A percentile compares a stretch with the other conserved stretches of the same genome.
Evolutionary conservation across 2,113 vertebrate species (phyloP).

Genomic region (Peromyscus californicus): DNA sequence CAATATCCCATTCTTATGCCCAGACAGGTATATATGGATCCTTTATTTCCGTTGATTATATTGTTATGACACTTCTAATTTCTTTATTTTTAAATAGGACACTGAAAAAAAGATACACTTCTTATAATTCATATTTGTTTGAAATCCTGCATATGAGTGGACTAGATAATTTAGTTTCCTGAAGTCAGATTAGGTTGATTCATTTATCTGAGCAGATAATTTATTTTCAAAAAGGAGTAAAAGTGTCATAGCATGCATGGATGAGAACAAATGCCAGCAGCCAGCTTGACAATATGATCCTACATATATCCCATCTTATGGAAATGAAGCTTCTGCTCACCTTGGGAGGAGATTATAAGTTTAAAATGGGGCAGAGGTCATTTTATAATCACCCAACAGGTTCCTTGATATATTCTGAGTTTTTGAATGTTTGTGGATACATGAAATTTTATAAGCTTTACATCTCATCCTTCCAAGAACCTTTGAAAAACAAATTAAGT

Average conservation of each 20-base stretch:
- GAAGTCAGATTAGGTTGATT: not conserved
- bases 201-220: not conserved
- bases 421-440: accelerated
- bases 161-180: not conserved
- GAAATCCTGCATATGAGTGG: not conserved
- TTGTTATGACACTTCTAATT: not conserved
- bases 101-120: not conserved
- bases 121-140: conserved; percentile 9
- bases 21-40: not conserved
- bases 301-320: not conserved
- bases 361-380: not conserved
- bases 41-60: not conserved
- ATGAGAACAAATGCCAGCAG: accelerated
- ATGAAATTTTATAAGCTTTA: not conserved
- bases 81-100: conserved; percentile 6
- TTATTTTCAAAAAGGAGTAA: not conserved
- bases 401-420: not conserved
- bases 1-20: not conserved
- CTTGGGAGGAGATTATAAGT: accelerated
- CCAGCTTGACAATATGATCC: no score
- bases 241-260: not conserved
- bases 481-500: not conserved
- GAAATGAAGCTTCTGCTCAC: not conserved
- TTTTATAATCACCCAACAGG: not conserved
- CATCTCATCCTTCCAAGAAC: not conserved